These are phyloP conservation scores for Lasioglossum zephyrum DNA, from an alignment of 2,888 invertebrate genomes.

Conservation along the genomic window DNA sequence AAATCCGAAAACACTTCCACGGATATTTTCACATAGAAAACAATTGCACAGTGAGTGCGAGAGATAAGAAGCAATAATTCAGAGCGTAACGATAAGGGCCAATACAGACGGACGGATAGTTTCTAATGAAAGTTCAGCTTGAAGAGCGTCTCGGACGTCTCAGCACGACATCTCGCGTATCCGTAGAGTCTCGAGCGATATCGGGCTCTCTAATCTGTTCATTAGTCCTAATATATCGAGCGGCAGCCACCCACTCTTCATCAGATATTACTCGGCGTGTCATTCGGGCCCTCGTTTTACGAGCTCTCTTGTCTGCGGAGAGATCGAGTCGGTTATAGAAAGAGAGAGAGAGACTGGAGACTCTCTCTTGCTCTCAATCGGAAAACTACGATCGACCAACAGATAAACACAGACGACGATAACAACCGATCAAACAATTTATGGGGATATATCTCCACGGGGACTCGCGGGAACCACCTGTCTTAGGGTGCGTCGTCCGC, in stretches of 20 bases:
- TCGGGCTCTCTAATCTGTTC: constrained; percentile 78
- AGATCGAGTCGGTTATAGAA: neutral
- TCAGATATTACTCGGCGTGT: constrained; percentile 65
- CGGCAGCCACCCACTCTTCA: constrained; percentile 76
- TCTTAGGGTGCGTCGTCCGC: neutral
- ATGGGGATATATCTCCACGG: neutral
- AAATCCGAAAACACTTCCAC: too few relatives aligned
- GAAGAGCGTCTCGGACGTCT: neutral
- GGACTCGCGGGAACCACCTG: neutral
- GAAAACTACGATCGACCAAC: neutral
- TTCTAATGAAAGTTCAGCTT: neutral
- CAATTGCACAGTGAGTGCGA: neutral
- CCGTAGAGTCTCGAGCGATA: constrained; percentile 56
- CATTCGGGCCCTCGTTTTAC: constrained; percentile 70
- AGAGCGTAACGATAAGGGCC: neutral
- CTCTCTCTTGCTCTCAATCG: neutral
- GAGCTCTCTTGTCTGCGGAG: constrained; percentile 45
- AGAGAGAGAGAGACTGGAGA: neutral
- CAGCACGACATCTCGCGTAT: constrained; percentile 25
- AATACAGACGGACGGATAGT: neutral
- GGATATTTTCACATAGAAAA: neutral
- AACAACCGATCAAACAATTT: neutral
- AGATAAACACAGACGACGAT: neutral
- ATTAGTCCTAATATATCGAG: constrained; percentile 81
- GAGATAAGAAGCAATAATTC: neutral